Percentiles rank a stretch among this genome's conserved stretches.
phyloP scores from a whole-genome alignment of 2,113 vertebrate genomes.

The Callospermophilus lateralis region DNA sequence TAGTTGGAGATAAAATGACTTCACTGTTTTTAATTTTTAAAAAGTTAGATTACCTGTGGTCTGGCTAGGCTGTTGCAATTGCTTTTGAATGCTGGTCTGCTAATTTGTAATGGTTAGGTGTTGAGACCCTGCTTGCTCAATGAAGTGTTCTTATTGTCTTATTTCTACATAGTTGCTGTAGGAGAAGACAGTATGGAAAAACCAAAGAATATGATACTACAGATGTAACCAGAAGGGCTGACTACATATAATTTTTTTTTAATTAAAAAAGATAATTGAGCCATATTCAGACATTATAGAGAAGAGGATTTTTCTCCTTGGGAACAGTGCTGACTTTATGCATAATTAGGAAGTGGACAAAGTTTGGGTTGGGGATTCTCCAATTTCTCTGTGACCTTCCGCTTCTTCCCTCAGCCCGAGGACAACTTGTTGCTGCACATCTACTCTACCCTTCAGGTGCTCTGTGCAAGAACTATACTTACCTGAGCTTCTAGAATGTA shows the following conservation, averaged over 20 bases:
- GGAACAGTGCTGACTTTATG: background rate
- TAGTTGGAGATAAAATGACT: conserved; percentile 38
- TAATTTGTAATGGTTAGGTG: background rate
- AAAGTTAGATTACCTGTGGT: conserved; percentile 1
- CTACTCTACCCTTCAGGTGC: background rate
- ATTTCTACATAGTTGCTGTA: background rate
- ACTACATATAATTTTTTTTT: background rate
- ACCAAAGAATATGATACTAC: background rate
- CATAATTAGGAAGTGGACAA: background rate
- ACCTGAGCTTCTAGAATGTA: background rate
- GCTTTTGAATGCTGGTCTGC: conserved; percentile 7
- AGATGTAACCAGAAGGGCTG: background rate
- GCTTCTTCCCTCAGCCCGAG: background rate
- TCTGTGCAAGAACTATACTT: too few species aligned
- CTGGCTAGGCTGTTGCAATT: background rate
- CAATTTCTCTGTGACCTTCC: background rate
- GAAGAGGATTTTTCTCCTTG: background rate
- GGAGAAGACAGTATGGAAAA: background rate
- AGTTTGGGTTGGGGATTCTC: background rate
- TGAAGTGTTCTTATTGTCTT: background rate
- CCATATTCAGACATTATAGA: background rate
- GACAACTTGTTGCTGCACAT: background rate
- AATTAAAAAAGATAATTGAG: background rate
- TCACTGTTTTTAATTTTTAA: background rate
- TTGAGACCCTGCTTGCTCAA: background rate